Evolutionary conservation across 2,113 vertebrate species (phyloP), one percentile per base, ranked within the genome.

Genomic region (Ornithorhynchus anatinus): DNA sequence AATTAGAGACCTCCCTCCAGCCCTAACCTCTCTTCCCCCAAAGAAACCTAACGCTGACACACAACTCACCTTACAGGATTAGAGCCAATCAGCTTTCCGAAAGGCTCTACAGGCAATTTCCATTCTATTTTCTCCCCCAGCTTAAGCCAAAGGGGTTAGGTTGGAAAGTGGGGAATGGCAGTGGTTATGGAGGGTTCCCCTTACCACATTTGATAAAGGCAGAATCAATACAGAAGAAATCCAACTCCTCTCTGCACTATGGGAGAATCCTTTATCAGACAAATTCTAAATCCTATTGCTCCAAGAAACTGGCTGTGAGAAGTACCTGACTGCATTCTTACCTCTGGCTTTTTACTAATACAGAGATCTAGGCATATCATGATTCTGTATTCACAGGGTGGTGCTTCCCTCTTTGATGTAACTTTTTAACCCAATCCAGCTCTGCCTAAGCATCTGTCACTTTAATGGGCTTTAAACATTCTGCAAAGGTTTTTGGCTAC

Each of bases 1-100:
- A 81, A 75, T 80, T 33, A 72, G 62, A 70, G 63, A 64, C 33
- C 67, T 50, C 62, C 42, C 51, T n/a, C n/a, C n/a, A n/a, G n/a
- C n/a, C n/a, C n/a, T n/a, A n/a, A n/a, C n/a, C n/a, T n/a, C n/a
- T n/a, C n/a, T n/a, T n/a, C 45, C 20, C 53, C 36, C 19, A 10
- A 39, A 59, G 69, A 58, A 51, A 38, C 65, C 66, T 40, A 66
- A 63, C 48, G 47, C 48, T 60, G 42, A n/a, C n/a, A n/a, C n/a
- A n/a, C n/a, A n/a, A n/a, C n/a, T n/a, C n/a, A n/a, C n/a, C n/a
- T n/a, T n/a, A n/a, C n/a, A n/a, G n/a, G n/a, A n/a, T n/a, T n/a
- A n/a, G n/a, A n/a, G n/a, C n/a, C n/a, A n/a, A n/a, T n/a, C n/a
- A n/a, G n/a, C n/a, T n/a, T n/a, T n/a, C n/a, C n/a, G n/a, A n/a